Conservation (phyloP, 2,113 vertebrate genomes). For the Gila orcuttii region DNA sequence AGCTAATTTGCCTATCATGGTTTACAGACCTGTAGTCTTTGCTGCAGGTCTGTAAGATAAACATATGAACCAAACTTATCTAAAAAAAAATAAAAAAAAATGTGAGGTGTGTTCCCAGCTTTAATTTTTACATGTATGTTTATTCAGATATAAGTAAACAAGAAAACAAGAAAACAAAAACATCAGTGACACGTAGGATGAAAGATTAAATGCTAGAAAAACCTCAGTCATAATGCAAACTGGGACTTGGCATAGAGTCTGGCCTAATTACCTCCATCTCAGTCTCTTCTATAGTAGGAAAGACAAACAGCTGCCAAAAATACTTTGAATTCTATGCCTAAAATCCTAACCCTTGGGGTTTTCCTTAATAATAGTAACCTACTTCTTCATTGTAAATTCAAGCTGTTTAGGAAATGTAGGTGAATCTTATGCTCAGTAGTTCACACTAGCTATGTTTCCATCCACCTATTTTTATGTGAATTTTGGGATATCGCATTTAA, state of each 20-base stretch:
- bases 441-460: background rate
- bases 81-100: background rate
- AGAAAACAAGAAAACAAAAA: background rate
- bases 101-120: background rate
- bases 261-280: background rate
- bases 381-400: background rate
- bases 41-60: background rate
- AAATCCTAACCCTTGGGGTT: conserved; percentile 7
- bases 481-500: no score
- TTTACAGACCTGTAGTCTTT: background rate
- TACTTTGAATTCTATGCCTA: conserved; percentile 12
- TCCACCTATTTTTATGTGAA: no score
- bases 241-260: background rate
- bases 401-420: background rate
- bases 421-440: background rate
- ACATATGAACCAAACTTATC: background rate
- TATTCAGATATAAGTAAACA: background rate
- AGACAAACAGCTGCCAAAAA: conserved; percentile 13
- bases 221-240: background rate
- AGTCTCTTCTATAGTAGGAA: background rate
- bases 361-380: background rate
- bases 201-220: background rate
- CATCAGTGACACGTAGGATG: background rate
- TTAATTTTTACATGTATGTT: background rate
- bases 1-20: background rate